Evolutionary conservation across 30 jellyfish, hydroid and myxozoan species (phyloP), one percentile per base, ranked within the genome.

Genomic region (Kudoa iwatai): DNA sequence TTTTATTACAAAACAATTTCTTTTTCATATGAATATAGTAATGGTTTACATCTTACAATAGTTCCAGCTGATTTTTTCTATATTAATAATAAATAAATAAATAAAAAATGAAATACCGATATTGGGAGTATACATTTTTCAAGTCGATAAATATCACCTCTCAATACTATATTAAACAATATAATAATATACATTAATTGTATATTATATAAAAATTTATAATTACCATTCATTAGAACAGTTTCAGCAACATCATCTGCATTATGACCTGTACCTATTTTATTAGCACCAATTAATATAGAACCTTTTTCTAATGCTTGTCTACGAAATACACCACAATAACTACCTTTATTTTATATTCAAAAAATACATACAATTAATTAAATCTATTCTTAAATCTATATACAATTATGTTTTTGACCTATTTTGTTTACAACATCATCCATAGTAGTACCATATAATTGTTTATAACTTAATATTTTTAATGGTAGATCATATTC

Each of bases 271-370:
- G 99, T 81, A 6, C 59, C 99, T 21, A 81, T 64, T 45, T 81
- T 81, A 41, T 63, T 64, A 21, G 99, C 99, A 15, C 86, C 84
- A 19, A 81, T 65, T 32, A 64, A 51, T 83, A 53, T 58, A 7
- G 99, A 88, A 4, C 99, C 99, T 48, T 88, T 43, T 53, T 81
- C 99, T 28, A 81, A 41, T 3, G 99, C 99, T 26, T 81, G 99
- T 26, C 99, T 30, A 24, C 99, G 54, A 38, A 81, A 81, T 13
- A 81, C 99, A 11, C 99, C 99, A 58, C 99, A 81, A 35, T 62
- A 81, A 32, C 89, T 81, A 54, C 99, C 99, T 81, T 14, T 3
- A 18, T 3, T 23, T 34, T 15, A 3, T 6, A 20, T n/a, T 21
- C 23, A 3, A 14, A 36, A 36, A 36, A 36, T 30, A 7, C 38